Evolutionary conservation across 2,113 vertebrate genomes (phyloP).

Genomic region (Muntiacus reevesi): DNA sequence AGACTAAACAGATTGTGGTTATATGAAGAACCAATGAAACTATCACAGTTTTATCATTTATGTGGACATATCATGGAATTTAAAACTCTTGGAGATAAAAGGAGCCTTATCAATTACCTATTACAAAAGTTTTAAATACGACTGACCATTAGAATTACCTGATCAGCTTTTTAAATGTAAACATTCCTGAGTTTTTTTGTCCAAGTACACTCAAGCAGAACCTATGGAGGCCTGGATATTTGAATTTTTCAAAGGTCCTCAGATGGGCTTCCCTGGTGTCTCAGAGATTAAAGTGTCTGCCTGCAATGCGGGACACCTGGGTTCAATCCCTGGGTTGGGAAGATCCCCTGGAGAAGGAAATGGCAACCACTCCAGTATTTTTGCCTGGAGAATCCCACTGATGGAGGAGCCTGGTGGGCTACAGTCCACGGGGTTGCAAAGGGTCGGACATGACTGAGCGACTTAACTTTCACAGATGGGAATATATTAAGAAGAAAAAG

Average conservation of each 20-base stretch:
- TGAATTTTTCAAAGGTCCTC: neutral
- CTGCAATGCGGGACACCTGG: no score
- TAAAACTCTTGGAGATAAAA: neutral
- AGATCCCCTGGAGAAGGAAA: no score
- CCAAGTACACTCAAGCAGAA: neutral
- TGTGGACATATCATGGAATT: neutral
- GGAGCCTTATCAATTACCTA: neutral
- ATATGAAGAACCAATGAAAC: neutral
- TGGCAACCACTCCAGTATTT: no score
- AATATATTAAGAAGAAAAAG: neutral
- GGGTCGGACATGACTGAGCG: no score
- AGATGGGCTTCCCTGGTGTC: neutral
- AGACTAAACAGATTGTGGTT: neutral
- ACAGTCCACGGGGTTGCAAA: no score
- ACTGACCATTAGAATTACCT: neutral
- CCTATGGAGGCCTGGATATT: neutral
- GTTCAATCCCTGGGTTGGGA: no score
- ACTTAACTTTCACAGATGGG: neutral
- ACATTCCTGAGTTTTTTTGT: neutral
- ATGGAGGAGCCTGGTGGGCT: no score
- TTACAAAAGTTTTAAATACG: neutral
- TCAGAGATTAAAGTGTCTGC: no score
- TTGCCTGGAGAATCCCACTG: no score
- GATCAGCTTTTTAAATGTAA: neutral
- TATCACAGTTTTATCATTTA: neutral